Percentiles rank a stretch among this genome's conserved stretches.
phyloP scores from a whole-genome alignment of 2,797 vertebrate species.

The Melanotaenia parkinsoni region DNA sequence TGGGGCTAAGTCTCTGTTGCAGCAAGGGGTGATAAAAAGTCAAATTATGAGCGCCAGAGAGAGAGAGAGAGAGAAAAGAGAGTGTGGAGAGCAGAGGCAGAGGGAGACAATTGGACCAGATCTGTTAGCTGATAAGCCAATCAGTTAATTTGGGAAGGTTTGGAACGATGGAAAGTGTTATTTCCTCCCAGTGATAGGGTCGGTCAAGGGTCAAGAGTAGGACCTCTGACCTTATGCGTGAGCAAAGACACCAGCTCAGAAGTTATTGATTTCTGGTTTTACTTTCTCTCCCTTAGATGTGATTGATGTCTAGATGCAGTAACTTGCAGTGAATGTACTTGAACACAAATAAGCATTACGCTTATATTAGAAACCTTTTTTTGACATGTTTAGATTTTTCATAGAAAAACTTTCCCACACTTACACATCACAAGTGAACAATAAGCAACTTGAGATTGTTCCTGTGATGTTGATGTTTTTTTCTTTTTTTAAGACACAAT shows the following conservation, averaged over 20 bases:
- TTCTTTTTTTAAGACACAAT: no score
- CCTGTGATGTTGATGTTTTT: background rate
- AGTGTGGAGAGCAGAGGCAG: conserved; percentile 50
- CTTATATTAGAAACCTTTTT: background rate
- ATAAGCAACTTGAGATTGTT: background rate
- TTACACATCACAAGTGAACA: background rate
- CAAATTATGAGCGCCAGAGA: conserved; percentile 77
- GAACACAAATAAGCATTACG: conserved; percentile 6
- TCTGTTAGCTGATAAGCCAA: conserved; percentile 77
- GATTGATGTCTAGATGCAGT: conserved; percentile 45
- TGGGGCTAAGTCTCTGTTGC: conserved; percentile 74
- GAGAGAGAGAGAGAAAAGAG: conserved; percentile 71
- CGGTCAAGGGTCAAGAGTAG: conserved; percentile 79
- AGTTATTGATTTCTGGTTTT: conserved; percentile 65
- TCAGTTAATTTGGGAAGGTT: conserved; percentile 71
- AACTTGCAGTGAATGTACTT: conserved; percentile 34
- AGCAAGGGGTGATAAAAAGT: conserved; percentile 81
- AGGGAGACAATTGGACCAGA: conserved; percentile 72
- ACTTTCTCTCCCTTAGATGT: conserved; percentile 57
- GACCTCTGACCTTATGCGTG: conserved; percentile 67
- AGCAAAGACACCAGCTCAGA: conserved; percentile 39
- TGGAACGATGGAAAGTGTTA: conserved; percentile 65
- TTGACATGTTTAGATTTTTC: background rate
- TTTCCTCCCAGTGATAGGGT: conserved; percentile 78
- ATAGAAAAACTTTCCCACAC: background rate